phyloP scores from a whole-genome alignment of 2,113 vertebrate species.

The Illadopsis cleaveri region DNA sequence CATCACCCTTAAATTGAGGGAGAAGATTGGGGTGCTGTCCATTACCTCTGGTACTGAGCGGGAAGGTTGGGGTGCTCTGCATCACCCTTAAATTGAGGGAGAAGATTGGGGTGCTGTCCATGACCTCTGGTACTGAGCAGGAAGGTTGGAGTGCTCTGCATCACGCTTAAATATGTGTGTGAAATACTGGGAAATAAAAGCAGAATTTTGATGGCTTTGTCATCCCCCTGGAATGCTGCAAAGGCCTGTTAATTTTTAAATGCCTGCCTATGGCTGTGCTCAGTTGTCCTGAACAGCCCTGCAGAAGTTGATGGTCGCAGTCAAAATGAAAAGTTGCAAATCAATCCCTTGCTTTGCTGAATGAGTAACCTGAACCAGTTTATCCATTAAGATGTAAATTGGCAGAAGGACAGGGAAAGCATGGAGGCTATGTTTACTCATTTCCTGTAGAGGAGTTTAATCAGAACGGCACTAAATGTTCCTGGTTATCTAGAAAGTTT shows the following conservation, averaged over 20 bases:
- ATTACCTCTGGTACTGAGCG: accelerated
- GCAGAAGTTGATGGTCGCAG: not conserved
- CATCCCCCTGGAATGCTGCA: not conserved
- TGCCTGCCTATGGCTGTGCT: not conserved
- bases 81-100: not conserved
- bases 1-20: not conserved
- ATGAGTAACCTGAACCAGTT: slow-evolving; percentile 44
- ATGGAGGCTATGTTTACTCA: not conserved
- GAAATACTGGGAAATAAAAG: not conserved
- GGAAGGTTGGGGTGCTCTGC: accelerated
- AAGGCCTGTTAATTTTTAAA: slow-evolving; percentile 60
- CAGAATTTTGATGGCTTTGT: not conserved
- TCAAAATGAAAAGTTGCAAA: slow-evolving; percentile 6
- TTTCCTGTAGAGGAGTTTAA: not conserved
- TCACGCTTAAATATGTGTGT: not conserved
- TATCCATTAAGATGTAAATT: slow-evolving; percentile 57
- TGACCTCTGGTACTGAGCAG: accelerated
- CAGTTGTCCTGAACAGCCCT: not conserved
- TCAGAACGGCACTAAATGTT: not conserved
- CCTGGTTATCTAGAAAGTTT: slow-evolving; percentile 12
- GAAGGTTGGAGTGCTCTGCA: not conserved
- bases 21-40: too few relatives aligned
- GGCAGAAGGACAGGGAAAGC: slow-evolving; percentile 1
- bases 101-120: accelerated
- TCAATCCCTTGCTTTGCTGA: slow-evolving; percentile 22